Evolutionary conservation across 2,113 vertebrate species (phyloP).

Genomic region (Elgaria multicarinata): DNA sequence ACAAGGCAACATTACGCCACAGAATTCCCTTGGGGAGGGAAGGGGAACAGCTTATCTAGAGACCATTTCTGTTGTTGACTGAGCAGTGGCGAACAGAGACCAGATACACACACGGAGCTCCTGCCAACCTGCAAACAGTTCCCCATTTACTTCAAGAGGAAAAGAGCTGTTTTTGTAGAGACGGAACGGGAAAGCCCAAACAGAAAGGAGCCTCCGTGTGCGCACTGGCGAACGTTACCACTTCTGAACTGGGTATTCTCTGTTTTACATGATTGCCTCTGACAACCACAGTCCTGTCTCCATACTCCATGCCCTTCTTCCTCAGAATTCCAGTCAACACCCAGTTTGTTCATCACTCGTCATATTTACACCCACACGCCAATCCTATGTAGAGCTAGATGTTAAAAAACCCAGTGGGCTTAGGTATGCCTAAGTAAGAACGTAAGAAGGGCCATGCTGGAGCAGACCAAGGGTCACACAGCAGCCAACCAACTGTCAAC

Average conservation of each 20-base stretch:
- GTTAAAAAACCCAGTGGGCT: background rate
- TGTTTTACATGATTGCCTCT: background rate
- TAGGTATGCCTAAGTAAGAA: background rate
- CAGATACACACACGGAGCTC: background rate
- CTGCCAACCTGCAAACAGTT: too few relatives aligned
- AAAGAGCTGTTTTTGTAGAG: background rate
- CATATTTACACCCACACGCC: background rate
- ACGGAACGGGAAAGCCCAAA: background rate
- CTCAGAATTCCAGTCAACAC: background rate
- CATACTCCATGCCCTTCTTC: background rate
- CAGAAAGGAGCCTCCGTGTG: background rate
- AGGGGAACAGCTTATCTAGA: background rate
- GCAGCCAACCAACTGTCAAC: too few relatives aligned
- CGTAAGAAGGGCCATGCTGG: too few relatives aligned
- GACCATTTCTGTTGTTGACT: background rate
- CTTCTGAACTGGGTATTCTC: background rate
- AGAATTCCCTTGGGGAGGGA: background rate
- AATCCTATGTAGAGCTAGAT: background rate
- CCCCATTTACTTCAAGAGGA: background rate
- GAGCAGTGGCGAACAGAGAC: background rate
- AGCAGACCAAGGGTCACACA: too few relatives aligned
- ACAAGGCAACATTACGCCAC: slow-evolving; percentile 19
- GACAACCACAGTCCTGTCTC: background rate
- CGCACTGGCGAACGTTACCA: background rate
- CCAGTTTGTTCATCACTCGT: background rate